Evolutionary conservation across 2,113 vertebrate species (phyloP).

Genomic region (Cepphus grylle): DNA sequence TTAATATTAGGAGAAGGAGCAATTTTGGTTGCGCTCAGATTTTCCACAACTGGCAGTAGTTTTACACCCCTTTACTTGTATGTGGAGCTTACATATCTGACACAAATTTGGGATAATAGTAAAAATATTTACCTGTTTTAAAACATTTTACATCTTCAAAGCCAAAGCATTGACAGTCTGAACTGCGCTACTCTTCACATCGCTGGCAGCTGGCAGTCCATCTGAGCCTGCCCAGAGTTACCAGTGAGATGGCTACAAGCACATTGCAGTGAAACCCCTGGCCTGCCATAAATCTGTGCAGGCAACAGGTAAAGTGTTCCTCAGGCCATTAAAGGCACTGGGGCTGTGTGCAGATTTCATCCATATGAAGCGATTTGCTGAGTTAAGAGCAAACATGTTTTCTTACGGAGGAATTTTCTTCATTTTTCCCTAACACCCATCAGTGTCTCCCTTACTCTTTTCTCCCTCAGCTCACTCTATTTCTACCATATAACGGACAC

Average conservation of each 20-base stretch:
- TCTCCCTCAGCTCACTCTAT: neutral
- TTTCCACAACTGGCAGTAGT: neutral
- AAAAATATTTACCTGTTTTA: neutral
- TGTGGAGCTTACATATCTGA: neutral
- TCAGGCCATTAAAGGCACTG: neutral
- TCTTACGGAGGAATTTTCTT: neutral
- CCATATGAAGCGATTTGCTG: neutral
- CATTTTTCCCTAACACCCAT: neutral
- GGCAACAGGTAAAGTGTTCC: neutral
- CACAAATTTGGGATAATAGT: neutral
- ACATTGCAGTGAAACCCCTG: neutral
- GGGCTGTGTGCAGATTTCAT: neutral
- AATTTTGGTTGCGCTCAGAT: neutral
- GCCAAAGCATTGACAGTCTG: neutral
- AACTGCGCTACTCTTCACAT: neutral
- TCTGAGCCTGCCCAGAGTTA: neutral
- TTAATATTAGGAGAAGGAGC: neutral
- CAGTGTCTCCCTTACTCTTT: neutral
- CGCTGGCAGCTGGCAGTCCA: accelerated
- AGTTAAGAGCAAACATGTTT: neutral
- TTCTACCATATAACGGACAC: neutral
- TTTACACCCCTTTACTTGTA: neutral
- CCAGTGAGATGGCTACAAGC: neutral
- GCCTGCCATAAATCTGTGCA: neutral
- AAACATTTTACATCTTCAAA: neutral